phyloP scores from a whole-genome alignment of 2,113 vertebrate species.

The Cacatua alba region DNA sequence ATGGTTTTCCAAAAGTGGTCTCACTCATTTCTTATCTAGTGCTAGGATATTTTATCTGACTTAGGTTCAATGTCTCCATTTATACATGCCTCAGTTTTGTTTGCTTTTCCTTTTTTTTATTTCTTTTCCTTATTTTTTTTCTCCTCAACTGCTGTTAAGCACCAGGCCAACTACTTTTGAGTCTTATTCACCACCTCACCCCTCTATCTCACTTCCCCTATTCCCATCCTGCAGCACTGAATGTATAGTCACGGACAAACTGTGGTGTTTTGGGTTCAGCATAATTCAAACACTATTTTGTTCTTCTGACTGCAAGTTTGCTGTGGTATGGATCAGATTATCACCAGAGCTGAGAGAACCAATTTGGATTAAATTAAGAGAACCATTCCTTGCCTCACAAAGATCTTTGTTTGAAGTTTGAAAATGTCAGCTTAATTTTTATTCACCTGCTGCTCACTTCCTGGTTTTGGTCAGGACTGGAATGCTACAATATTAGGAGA shows the following conservation, averaged over 20 bases:
- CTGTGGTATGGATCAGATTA: constrained; percentile 60
- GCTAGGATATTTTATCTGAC: constrained; percentile 8
- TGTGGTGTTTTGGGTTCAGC: background rate
- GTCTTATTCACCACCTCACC: background rate
- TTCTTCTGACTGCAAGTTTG: background rate
- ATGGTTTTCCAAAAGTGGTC: background rate
- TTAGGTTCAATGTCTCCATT: constrained; percentile 42
- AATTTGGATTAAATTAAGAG: constrained; percentile 57
- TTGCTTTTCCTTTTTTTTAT: background rate
- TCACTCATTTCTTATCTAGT: background rate
- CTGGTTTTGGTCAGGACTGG: constrained; percentile 41
- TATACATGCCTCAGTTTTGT: constrained; percentile 1
- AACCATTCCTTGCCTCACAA: constrained; percentile 31
- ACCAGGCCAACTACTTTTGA: background rate
- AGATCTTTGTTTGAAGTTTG: constrained; percentile 53
- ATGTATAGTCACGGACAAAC: background rate
- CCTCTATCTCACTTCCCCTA: background rate
- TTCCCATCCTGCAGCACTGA: background rate
- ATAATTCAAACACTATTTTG: constrained; percentile 6
- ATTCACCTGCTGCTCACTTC: constrained; percentile 56
- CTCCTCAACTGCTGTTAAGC: background rate
- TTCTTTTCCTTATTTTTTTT: background rate
- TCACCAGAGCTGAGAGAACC: constrained; percentile 6
- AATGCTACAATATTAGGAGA: constrained; percentile 45
- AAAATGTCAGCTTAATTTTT: constrained; percentile 60